phyloP scores from a whole-genome alignment of 2,797 vertebrate genomes.

The Sebastiscus albofasciatus region DNA sequence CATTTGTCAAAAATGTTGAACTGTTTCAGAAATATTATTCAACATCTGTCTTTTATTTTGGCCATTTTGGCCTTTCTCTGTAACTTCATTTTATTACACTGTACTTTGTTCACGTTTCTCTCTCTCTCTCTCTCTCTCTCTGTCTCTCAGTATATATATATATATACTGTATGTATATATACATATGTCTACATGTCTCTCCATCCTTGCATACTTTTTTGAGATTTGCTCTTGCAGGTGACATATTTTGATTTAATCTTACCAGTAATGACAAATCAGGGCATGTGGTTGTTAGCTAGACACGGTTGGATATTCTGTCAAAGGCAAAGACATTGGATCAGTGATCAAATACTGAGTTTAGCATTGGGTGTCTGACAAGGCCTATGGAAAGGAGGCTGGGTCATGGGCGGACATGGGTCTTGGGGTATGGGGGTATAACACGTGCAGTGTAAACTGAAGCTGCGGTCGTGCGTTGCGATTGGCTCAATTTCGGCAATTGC shows the following conservation, averaged over 20 bases:
- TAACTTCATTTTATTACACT: background rate
- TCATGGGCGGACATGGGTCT: too few relatives aligned
- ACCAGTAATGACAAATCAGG: background rate
- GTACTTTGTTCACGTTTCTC: background rate
- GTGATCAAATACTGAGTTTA: background rate
- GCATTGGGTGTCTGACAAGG: background rate
- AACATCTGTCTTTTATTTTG: background rate
- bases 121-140: too few relatives aligned
- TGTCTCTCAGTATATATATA: too few relatives aligned
- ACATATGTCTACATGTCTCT: background rate
- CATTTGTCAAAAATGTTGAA: background rate
- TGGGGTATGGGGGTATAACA: too few relatives aligned
- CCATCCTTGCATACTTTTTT: background rate
- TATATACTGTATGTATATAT: too few relatives aligned
- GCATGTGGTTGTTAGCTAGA: background rate
- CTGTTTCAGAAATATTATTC: background rate
- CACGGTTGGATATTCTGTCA: background rate
- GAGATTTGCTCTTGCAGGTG: background rate
- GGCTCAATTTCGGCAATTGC: too few relatives aligned
- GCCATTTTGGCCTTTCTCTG: background rate
- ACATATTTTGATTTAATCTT: background rate
- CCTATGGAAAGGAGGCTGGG: too few relatives aligned
- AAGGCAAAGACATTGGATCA: background rate
- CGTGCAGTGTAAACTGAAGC: too few relatives aligned
- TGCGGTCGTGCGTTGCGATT: too few relatives aligned